Conservation (phyloP, 2,888 invertebrate genomes). For the Ditula angustiorana region DNA sequence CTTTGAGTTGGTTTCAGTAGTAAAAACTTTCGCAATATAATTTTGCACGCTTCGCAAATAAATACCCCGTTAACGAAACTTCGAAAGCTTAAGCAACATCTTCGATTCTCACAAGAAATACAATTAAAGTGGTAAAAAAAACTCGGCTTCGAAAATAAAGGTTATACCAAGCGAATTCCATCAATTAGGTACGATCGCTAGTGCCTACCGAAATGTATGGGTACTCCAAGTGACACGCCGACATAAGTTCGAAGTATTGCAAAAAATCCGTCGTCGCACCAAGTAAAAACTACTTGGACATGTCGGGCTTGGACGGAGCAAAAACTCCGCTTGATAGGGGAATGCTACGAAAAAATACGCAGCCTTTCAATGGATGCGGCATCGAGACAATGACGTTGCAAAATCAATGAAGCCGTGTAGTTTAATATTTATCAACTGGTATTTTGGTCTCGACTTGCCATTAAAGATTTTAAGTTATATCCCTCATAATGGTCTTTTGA, state of each 20-base stretch:
- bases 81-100: not conserved
- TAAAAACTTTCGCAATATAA: not conserved
- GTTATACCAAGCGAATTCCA: slow-evolving; percentile 72
- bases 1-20: not conserved
- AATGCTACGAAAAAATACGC: slow-evolving; percentile 65
- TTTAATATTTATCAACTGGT: slow-evolving; percentile 38
- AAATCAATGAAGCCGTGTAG: slow-evolving; percentile 40
- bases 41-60: not conserved
- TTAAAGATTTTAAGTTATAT: slow-evolving; percentile 17
- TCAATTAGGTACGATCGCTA: slow-evolving; percentile 74
- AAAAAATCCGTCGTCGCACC: slow-evolving; percentile 70
- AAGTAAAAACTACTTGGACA: slow-evolving; percentile 74
- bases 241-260: slow-evolving; percentile 71
- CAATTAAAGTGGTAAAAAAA: slow-evolving; percentile 37
- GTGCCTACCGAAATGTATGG: slow-evolving; percentile 75
- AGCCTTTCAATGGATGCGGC: slow-evolving; percentile 73
- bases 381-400: slow-evolving; percentile 43
- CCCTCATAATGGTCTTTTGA: slow-evolving; percentile 19
- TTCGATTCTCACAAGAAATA: slow-evolving; percentile 21
- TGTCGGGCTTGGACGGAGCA: slow-evolving; percentile 67
- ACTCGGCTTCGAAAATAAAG: slow-evolving; percentile 55
- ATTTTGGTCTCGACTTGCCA: slow-evolving; percentile 19
- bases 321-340: slow-evolving; percentile 68
- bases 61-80: not conserved
- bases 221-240: slow-evolving; percentile 64